Conservation (phyloP, 2,797 vertebrate genomes). For the Sebastes kiyomatsui region DNA sequence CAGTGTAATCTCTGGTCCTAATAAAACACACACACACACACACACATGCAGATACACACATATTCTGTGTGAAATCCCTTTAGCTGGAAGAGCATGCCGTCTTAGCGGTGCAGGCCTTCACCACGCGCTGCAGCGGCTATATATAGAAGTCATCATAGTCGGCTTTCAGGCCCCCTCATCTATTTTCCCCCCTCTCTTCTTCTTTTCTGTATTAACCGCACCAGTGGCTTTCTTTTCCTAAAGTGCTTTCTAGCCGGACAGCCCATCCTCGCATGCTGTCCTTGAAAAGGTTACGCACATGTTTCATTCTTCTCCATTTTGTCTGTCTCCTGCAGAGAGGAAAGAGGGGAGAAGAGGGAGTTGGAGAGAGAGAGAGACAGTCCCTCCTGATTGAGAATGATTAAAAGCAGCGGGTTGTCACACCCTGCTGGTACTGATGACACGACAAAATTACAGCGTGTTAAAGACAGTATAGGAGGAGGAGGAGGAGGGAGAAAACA, state of each 20-base stretch:
- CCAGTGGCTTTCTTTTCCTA: conserved; percentile 82
- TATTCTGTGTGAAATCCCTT: conserved; percentile 77
- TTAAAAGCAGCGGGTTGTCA: conserved; percentile 79
- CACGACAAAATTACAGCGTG: conserved; percentile 70
- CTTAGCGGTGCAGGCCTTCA: conserved; percentile 72
- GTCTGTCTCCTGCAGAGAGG: conserved; percentile 51
- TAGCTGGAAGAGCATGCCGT: conserved; percentile 77
- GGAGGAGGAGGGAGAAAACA: conserved; percentile 26
- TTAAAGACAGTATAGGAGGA: conserved; percentile 59
- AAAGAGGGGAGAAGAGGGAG: conserved; percentile 1
- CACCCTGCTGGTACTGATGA: conserved; percentile 72
- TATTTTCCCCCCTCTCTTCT: conserved; percentile 62
- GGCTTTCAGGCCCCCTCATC: conserved; percentile 75
- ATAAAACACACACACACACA: conserved; percentile 67
- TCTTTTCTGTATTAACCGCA: conserved; percentile 81
- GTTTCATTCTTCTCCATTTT: conserved; percentile 79
- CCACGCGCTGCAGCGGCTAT: conserved; percentile 65
- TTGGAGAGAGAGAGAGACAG: conserved; percentile 34
- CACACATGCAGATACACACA: conserved; percentile 46
- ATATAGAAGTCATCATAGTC: conserved; percentile 82
- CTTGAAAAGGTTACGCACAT: conserved; percentile 80
- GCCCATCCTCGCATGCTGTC: conserved; percentile 67
- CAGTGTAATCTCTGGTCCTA: conserved; percentile 72
- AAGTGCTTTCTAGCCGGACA: conserved; percentile 79
- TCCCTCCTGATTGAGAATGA: conserved; percentile 79